Evolutionary conservation across 1,140 invertebrate species (phyloP).

Genomic region (Sipha flava): DNA sequence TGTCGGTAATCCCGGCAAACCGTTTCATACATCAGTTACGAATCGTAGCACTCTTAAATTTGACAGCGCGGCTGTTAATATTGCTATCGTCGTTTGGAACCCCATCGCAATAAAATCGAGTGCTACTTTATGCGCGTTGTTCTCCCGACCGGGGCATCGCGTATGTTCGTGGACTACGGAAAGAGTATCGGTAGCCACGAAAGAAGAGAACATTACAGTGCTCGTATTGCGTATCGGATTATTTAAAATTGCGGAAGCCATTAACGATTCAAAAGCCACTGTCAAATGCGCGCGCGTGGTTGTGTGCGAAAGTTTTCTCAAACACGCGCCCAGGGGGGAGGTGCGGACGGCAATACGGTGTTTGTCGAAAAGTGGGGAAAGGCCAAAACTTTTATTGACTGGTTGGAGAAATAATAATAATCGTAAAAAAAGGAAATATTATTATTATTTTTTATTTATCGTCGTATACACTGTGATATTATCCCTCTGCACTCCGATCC

Average conservation of each 20-base stretch:
- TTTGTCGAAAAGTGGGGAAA: not conserved
- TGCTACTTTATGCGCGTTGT: not conserved
- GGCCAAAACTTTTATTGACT: conserved; percentile 30
- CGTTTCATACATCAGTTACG: no score
- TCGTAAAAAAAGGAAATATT: not conserved
- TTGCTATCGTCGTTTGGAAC: not conserved
- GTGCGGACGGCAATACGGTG: not conserved
- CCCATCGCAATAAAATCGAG: not conserved
- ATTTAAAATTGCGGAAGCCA: conserved; percentile 26
- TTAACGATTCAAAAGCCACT: conserved; percentile 26
- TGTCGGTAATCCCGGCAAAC: no score
- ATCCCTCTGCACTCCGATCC: no score
- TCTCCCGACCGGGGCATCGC: no score
- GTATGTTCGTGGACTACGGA: not conserved
- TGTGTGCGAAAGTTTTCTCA: conserved; percentile 11
- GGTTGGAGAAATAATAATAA: not conserved
- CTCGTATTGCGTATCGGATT: not conserved
- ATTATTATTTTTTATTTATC: conserved; percentile 10
- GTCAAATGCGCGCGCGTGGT: not conserved
- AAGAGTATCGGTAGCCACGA: not conserved
- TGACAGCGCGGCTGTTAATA: not conserved
- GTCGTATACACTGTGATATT: not conserved
- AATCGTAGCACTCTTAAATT: not conserved
- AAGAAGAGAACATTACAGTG: not conserved
- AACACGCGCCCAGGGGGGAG: not conserved